Conservation (phyloP, 2,888 invertebrate genomes). For the Platycheirus albimanus region DNA sequence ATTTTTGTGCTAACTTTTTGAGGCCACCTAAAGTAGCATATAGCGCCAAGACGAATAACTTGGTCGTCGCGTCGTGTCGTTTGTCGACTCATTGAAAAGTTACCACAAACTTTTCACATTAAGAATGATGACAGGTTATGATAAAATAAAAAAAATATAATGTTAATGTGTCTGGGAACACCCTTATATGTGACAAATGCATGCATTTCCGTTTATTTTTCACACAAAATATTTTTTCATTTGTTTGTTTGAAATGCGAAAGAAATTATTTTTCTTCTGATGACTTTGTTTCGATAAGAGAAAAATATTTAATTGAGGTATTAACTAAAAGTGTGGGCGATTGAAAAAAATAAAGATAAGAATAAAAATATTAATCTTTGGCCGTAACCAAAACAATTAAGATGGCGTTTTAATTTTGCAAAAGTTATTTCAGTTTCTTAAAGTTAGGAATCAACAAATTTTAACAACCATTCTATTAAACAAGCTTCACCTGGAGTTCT, state of each 20-base stretch:
- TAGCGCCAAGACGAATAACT: slow-evolving; percentile 21
- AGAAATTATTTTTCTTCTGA: background rate
- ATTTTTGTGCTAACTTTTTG: slow-evolving; percentile 37
- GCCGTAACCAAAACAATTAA: too few species aligned
- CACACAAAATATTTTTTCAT: slow-evolving; percentile 19
- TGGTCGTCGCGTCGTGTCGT: slow-evolving; percentile 1
- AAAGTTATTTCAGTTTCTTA: too few species aligned
- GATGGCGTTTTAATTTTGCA: too few species aligned
- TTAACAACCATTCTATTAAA: too few species aligned
- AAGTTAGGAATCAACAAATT: too few species aligned
- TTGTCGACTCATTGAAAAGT: slow-evolving; percentile 7
- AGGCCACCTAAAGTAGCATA: slow-evolving; percentile 13
- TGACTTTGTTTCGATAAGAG: background rate
- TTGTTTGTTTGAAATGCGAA: background rate
- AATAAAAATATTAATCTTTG: too few species aligned
- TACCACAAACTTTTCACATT: slow-evolving; percentile 34
- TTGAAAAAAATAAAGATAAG: too few species aligned
- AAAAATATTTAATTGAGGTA: too few species aligned
- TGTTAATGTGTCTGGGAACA: slow-evolving; percentile 41
- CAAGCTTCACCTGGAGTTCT: too few species aligned
- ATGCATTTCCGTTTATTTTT: slow-evolving; percentile 40
- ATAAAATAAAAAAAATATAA: too few species aligned
- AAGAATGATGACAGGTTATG: slow-evolving; percentile 49
- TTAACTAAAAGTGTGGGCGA: too few species aligned
- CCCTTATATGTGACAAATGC: slow-evolving; percentile 24